Evolutionary conservation across 2,797 vertebrate genomes (phyloP), one percentile per base, ranked within the genome.

Genomic region (Pseudomugil tenellus): DNA sequence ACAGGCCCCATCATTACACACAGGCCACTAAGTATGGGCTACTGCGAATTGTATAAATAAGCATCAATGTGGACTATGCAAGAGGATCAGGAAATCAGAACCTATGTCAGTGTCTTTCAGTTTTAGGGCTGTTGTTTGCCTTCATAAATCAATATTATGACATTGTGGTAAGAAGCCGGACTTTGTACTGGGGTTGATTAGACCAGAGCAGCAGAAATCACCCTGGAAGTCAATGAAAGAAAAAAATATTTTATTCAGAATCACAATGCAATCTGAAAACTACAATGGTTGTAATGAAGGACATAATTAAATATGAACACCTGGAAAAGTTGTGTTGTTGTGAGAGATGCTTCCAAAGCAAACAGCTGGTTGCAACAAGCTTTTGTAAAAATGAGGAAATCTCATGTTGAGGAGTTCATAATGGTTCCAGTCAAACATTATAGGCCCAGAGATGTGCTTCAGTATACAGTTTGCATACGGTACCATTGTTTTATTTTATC

Each of bases 11-110:
- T 87, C 83, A 92, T 92, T 92, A 87, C 80, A 80, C 70, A 67
- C 85, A 79, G 83, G 75, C 92, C 90, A 89, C 93, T 92, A 92
- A 94, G 79, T 92, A 90, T 70, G 74, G 89, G 79, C 85, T 89
- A 85, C 84, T 49, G 63, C 77, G 73, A 83, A 79, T 53, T 87
- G 82, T 83, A 90, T 92, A 89, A 92, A 94, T 87, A 92, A 90
- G 83, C 79, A 70, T 78, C 63, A 70, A 61, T 51, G 55, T 67
- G 65, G 71, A 70, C 72, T 63, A 32, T 67, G 80, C 61, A 66
- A 64, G 10, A 65, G 75, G 76, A 80, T 69, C 71, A 80, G 76
- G 66, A 84, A 88, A 85, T 86, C 75, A 72, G 63, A 88, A 77
- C 62, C 52, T 67, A 79, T 74, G 80, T 74, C 29, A 61, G 79